phyloP scores from a whole-genome alignment of 2,113 vertebrate genomes.

The Colinus virginianus region DNA sequence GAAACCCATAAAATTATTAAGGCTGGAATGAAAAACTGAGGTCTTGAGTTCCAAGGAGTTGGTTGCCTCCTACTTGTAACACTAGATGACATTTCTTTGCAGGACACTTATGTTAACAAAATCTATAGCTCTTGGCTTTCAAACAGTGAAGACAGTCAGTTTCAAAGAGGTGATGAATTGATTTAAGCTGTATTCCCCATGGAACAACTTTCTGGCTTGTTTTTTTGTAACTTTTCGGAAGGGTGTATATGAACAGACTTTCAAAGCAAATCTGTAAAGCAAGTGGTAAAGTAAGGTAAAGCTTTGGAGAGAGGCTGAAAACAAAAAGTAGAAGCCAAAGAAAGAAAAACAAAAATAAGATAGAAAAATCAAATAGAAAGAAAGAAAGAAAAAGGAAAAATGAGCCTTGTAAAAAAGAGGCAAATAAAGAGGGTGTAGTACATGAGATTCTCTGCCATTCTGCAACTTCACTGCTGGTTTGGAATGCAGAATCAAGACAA shows the following conservation, averaged over 20 bases:
- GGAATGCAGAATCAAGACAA: background rate
- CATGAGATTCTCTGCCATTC: background rate
- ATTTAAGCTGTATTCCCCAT: constrained; percentile 31
- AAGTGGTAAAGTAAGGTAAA: background rate
- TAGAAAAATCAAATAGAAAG: background rate
- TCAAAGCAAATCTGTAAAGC: background rate
- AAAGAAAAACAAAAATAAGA: background rate
- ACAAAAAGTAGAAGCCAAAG: background rate
- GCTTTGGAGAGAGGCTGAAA: background rate
- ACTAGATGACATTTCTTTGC: background rate
- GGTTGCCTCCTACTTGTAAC: background rate
- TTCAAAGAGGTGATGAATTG: constrained; percentile 49
- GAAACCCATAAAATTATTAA: constrained; percentile 13
- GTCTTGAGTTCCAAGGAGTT: constrained; percentile 3
- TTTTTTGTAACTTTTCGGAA: constrained; percentile 44
- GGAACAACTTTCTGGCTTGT: constrained; percentile 34
- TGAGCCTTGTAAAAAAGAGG: background rate
- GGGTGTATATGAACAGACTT: background rate
- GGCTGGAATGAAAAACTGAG: background rate
- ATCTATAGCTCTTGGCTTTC: constrained; percentile 36
- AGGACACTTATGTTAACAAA: background rate
- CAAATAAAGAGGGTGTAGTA: background rate
- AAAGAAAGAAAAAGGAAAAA: background rate
- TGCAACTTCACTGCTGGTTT: background rate
- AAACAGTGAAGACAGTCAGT: constrained; percentile 61